Conservation (phyloP, 2,113 vertebrate species). For the Cyanistes caeruleus region DNA sequence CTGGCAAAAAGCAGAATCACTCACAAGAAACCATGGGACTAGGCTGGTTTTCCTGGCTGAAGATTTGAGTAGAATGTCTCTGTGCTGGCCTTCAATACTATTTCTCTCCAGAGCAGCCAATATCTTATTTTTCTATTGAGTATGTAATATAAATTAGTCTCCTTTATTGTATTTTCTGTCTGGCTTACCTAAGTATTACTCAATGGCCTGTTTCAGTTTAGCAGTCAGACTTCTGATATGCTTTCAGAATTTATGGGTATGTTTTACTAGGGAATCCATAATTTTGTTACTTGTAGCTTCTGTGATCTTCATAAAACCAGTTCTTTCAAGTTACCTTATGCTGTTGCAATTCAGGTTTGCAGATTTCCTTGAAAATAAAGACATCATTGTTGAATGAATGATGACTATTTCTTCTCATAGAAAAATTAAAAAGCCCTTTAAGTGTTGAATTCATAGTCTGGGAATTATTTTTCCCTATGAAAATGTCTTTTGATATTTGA, state of each 20-base stretch:
- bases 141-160: neutral
- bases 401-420: neutral
- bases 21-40: neutral
- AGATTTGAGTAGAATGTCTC: neutral
- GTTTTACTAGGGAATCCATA: neutral
- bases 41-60: neutral
- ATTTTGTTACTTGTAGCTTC: neutral
- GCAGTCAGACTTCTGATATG: neutral
- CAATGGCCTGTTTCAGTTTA: neutral
- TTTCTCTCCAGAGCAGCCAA: neutral
- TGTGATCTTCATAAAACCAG: neutral
- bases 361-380: slow-evolving; percentile 38
- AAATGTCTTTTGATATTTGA: slow-evolving; percentile 38
- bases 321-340: slow-evolving; percentile 17
- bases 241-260: neutral
- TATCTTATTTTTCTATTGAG: neutral
- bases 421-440: slow-evolving; percentile 48
- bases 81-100: neutral
- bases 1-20: neutral
- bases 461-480: neutral
- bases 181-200: neutral
- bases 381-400: slow-evolving; percentile 23
- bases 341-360: slow-evolving; percentile 33
- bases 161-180: neutral
- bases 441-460: slow-evolving; percentile 26